phyloP scores from a whole-genome alignment of 1,140 invertebrate species.

The Dufourea novaeangliae region DNA sequence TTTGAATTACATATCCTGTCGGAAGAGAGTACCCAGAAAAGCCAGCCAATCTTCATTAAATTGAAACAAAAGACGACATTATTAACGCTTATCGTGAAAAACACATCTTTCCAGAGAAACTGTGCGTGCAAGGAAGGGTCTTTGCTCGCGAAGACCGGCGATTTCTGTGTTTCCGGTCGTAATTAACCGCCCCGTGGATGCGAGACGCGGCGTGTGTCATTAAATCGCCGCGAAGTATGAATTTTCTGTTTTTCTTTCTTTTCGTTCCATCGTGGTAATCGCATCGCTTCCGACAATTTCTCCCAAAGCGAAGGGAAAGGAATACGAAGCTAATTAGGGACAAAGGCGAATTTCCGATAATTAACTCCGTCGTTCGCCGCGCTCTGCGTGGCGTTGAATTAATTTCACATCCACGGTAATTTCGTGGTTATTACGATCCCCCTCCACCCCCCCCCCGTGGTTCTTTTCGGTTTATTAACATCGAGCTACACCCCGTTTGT shows the following conservation, averaged over 20 bases:
- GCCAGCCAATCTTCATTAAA: no score
- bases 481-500: neutral
- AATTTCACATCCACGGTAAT: constrained; percentile 9
- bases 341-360: constrained; percentile 23
- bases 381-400: constrained; percentile 12
- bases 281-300: constrained; percentile 12
- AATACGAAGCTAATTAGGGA: constrained; percentile 9
- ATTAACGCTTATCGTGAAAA: no score
- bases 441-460: no score
- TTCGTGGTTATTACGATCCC: neutral
- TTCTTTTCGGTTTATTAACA: neutral
- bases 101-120: no score
- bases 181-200: neutral
- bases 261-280: neutral
- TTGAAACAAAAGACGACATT: no score
- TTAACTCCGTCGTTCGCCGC: neutral
- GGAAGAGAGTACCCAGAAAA: no score
- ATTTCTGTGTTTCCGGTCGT: neutral
- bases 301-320: constrained; percentile 16
- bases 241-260: neutral
- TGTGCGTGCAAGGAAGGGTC: no score
- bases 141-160: no score
- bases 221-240: neutral
- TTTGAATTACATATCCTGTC: no score
- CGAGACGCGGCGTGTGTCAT: neutral